These are phyloP conservation scores for Gerris lacustris DNA, from an alignment of 2,888 invertebrate genomes.

Conservation along the genomic window DNA sequence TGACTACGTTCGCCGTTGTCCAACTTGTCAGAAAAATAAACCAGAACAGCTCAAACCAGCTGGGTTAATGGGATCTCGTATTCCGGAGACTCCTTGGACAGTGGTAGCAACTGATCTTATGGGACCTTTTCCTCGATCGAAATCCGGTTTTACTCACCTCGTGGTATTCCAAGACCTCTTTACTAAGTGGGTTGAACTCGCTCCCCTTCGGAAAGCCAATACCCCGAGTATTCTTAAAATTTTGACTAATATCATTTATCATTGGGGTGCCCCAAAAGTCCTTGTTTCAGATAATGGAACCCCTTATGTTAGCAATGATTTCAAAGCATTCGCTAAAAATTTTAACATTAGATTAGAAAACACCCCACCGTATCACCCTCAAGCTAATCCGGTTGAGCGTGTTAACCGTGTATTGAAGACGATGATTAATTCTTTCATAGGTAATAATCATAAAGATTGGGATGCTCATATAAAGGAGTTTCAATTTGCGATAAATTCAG, in stretches of 20 bases:
- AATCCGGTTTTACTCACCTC: constrained; percentile 27
- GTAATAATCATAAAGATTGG: constrained; percentile 29
- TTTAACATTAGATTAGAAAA: too few species aligned
- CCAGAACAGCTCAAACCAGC: not conserved
- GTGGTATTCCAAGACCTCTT: constrained; percentile 32
- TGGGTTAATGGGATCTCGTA: not conserved
- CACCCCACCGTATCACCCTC: constrained; percentile 32
- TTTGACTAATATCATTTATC: constrained; percentile 13
- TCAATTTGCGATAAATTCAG: constrained; percentile 28
- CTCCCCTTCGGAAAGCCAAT: constrained; percentile 27
- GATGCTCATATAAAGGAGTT: constrained; percentile 26
- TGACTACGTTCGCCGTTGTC: not conserved
- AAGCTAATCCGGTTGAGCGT: constrained; percentile 34
- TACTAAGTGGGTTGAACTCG: constrained; percentile 29
- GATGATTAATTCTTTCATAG: constrained; percentile 33
- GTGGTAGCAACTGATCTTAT: constrained; percentile 29
- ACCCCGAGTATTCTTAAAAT: constrained; percentile 14
- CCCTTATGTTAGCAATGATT: too few species aligned
- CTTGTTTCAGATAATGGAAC: constrained; percentile 13
- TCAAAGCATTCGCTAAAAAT: too few species aligned
- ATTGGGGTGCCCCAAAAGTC: constrained; percentile 12
- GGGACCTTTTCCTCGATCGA: constrained; percentile 32
- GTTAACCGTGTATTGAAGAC: constrained; percentile 33
- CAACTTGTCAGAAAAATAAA: not conserved
- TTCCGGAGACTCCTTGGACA: not conserved